A percentile compares a stretch with the other conserved stretches of the same genome.
Evolutionary conservation across 2,888 invertebrate genomes (phyloP).

Genomic region (Dascillus cervinus): DNA sequence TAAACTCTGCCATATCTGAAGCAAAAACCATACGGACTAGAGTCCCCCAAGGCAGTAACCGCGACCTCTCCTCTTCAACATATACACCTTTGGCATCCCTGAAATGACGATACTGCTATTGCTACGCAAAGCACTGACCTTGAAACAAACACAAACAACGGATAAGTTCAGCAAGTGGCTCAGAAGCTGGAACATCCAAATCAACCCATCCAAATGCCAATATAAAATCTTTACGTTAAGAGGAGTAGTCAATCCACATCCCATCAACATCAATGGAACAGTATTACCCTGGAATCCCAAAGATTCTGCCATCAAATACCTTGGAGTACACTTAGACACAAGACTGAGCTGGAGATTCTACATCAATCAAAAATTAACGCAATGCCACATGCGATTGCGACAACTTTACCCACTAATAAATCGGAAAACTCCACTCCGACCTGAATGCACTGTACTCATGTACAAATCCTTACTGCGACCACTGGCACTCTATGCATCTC

Average conservation of each 20-base stretch:
- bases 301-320: conserved; percentile 2
- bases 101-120: conserved; percentile 14
- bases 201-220: conserved; percentile 4
- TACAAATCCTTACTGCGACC: conserved; percentile 4
- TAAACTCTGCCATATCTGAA: conserved; percentile 14
- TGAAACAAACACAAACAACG: conserved; percentile 4
- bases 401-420: too few species aligned
- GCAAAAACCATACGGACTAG: conserved; percentile 19
- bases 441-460: conserved; percentile 1
- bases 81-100: conserved; percentile 4
- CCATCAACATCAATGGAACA: conserved; percentile 1
- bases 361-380: conserved; percentile 3
- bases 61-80: conserved; percentile 12
- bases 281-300: conserved; percentile 1
- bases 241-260: background rate
- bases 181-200: conserved; percentile 4
- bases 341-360: conserved; percentile 3
- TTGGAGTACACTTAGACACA: conserved; percentile 4
- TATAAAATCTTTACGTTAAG: conserved; percentile 5
- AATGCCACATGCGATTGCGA: conserved; percentile 1
- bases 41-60: conserved; percentile 22
- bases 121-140: conserved; percentile 1
- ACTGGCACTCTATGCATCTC: conserved; percentile 1
- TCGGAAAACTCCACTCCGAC: too few species aligned
- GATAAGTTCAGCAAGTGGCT: conserved; percentile 1